These are phyloP conservation scores for Hippocampus zosterae DNA, from an alignment of 2,113 vertebrate species.

Conservation along the genomic window DNA sequence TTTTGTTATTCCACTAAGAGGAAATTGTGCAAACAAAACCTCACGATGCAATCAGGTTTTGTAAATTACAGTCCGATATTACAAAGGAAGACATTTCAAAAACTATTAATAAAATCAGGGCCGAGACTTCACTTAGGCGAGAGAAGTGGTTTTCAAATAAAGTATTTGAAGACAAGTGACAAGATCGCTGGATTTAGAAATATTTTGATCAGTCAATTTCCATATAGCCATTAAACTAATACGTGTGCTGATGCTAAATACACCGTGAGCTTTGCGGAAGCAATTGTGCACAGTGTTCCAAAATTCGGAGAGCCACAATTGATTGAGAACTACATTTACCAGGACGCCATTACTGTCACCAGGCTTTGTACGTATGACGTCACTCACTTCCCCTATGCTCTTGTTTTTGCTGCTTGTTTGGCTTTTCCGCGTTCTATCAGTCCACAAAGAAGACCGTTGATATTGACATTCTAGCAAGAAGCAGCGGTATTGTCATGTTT, in stretches of 20 bases:
- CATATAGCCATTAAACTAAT: no score
- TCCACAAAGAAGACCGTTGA: constrained; percentile 34
- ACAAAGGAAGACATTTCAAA: no score
- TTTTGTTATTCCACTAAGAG: neutral
- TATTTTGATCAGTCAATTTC: no score
- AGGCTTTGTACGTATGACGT: constrained; percentile 42
- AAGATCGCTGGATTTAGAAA: no score
- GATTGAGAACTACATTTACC: constrained; percentile 55
- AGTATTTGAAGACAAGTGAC: no score
- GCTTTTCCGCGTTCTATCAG: constrained; percentile 53
- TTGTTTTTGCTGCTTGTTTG: constrained; percentile 75
- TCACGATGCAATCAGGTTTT: neutral
- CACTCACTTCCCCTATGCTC: constrained; percentile 15
- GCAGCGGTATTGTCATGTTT: constrained; percentile 41
- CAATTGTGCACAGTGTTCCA: neutral
- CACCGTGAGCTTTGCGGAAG: neutral
- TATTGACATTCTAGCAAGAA: constrained; percentile 21
- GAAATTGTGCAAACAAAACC: no score
- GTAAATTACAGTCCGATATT: neutral
- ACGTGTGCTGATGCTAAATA: no score
- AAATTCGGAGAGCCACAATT: neutral
- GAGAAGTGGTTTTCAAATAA: no score
- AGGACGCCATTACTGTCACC: neutral
- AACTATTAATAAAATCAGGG: no score
- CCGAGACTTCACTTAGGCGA: no score